Base-by-base conservation (phyloP, 2,113 vertebrate species). In the Myodes glareolus region DNA sequence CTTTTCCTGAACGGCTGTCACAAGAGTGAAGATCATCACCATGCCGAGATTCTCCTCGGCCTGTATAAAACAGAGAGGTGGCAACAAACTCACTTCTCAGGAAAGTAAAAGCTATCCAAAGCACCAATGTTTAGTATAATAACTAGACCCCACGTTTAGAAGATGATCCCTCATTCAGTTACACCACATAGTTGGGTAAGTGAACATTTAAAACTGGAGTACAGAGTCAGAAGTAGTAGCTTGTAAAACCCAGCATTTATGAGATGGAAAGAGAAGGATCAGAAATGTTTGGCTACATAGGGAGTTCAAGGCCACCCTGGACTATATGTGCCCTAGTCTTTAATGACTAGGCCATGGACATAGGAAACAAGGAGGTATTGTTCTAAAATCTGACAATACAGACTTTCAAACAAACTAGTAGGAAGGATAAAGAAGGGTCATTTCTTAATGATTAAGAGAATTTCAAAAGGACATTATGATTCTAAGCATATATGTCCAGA, bases 21-120 rank as follows among this genome's bases (percentile, higher is more conserved):
- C 99, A 97, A 99, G 97, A 36, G 99, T 99, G 98, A 99, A 99
- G 89, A 99, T 99, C 99, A 99, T 99, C 58, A 99, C 99, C 99
- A 99, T 99, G 90, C 99, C 99, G 92, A 99, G 98, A 97, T 99
- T 99, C 97, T 99, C 99, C 96, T 99, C 99, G 63, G 99, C 99
- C 99, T 99, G 81, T 42, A 87, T 98, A 52, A 97, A 31, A 97
- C 94, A 92, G 92, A 84, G 31, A 96, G 65, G 6, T n/a, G 25
- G 27, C 27, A 3, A 94, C 33, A 87, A 92, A 81, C 19, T 63
- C 2, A 92, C 19, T 73, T 82, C 68, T 92, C 65, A 95, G 58
- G 58, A 82, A 96, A 95, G 68, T 6, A 45, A 16, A 65, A 92
- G 58, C 4, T 45, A 88, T 42, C 9, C 29, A 67, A 91, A 42